phyloP scores from a whole-genome alignment of 2,797 vertebrate genomes.

The Hemibagrus guttatus region DNA sequence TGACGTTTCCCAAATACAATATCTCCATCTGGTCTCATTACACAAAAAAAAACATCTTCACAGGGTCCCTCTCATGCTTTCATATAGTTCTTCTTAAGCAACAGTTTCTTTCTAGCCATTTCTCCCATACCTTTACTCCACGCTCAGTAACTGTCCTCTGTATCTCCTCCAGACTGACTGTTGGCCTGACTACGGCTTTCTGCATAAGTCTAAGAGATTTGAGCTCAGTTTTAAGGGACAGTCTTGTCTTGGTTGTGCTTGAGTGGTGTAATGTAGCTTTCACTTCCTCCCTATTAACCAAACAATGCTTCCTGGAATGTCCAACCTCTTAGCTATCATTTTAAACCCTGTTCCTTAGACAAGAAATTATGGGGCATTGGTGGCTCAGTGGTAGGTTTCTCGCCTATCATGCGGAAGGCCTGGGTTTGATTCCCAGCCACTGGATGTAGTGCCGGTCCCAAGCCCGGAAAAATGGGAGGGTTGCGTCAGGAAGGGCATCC shows the following conservation, averaged over 20 bases:
- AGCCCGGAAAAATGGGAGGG: no score
- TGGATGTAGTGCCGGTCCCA: no score
- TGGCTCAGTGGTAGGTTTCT: no score
- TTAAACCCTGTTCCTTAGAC: neutral
- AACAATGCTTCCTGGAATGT: neutral
- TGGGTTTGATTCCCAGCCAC: no score
- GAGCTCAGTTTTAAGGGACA: neutral
- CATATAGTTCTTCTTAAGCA: neutral
- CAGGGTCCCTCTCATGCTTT: neutral
- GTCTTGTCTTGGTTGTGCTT: neutral
- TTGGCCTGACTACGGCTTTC: neutral
- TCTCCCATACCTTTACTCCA: neutral
- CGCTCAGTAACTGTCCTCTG: neutral
- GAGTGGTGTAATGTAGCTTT: neutral
- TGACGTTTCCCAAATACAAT: neutral
- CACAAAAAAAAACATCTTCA: neutral
- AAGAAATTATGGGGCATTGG: no score
- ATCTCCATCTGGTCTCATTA: neutral
- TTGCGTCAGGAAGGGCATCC: no score
- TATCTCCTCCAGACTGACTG: neutral
- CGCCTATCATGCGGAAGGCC: no score
- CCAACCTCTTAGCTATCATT: neutral
- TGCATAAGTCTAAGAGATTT: neutral
- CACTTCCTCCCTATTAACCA: neutral
- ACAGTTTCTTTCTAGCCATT: neutral